These are phyloP conservation scores for Cantharis lateralis DNA, from an alignment of 2,888 invertebrate species.

Conservation along the genomic window DNA sequence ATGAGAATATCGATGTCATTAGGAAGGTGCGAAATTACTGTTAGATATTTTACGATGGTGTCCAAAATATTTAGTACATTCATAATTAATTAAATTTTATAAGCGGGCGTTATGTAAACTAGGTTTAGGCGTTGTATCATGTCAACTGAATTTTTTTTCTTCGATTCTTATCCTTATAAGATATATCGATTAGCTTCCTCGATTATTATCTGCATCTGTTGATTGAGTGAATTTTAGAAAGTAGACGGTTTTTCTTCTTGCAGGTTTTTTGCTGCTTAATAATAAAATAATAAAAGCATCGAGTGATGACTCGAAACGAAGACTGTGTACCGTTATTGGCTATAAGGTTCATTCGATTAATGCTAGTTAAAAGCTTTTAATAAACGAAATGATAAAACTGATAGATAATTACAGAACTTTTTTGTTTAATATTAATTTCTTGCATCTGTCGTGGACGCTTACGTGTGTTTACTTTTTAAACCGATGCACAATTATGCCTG, in stretches of 20 bases:
- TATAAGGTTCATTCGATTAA: not conserved
- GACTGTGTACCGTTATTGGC: not conserved
- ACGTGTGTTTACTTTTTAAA: not conserved
- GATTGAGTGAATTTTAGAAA: not conserved
- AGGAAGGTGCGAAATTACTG: conserved; percentile 3
- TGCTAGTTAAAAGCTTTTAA: not conserved
- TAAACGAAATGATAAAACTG: not conserved
- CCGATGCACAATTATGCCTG: not conserved
- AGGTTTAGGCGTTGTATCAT: not conserved
- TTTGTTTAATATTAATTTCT: not conserved
- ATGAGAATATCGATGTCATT: not conserved
- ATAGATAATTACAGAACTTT: not conserved
- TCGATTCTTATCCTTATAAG: not conserved
- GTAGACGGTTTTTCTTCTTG: not conserved
- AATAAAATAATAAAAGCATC: not conserved
- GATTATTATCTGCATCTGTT: not conserved
- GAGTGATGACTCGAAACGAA: not conserved
- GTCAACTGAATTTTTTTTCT: not conserved
- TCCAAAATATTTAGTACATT: conserved; percentile 2
- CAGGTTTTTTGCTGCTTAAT: not conserved
- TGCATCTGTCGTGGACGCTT: not conserved
- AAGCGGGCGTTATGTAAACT: conserved; percentile 1
- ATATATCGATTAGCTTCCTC: not conserved
- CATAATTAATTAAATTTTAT: conserved; percentile 1
- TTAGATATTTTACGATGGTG: not conserved